Evolutionary conservation across 2,797 vertebrate species (phyloP).

Genomic region (Premnoplex brunnescens): DNA sequence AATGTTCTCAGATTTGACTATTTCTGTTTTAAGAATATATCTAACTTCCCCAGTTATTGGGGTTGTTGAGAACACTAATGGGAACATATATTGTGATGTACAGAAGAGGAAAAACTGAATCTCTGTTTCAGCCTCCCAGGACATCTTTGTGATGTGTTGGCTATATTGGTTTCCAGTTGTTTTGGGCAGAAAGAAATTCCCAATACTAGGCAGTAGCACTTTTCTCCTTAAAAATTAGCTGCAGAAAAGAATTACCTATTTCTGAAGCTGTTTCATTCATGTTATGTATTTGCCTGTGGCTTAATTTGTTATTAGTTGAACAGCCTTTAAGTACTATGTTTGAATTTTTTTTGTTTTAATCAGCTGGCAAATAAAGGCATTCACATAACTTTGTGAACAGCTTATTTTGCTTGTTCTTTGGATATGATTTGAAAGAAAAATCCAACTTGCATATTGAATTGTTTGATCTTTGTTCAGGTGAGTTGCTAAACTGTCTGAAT

Average conservation of each 20-base stretch:
- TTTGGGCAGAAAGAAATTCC: not conserved
- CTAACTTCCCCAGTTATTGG: not conserved
- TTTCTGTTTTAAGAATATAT: not conserved
- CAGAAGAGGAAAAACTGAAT: not conserved
- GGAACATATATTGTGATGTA: not conserved
- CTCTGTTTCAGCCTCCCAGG: not conserved
- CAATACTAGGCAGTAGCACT: not conserved
- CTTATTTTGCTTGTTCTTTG: constrained; percentile 5
- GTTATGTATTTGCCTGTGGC: not conserved
- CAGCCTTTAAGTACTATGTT: not conserved
- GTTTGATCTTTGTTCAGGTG: not conserved
- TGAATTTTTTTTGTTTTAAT: not conserved
- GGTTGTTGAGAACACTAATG: not conserved
- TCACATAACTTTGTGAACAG: not conserved
- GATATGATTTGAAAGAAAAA: not conserved
- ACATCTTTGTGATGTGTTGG: not conserved
- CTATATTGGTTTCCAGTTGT: not conserved
- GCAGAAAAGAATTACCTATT: not conserved
- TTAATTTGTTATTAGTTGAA: not conserved
- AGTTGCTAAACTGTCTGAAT: not conserved
- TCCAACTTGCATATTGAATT: not conserved
- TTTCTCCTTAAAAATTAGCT: not conserved
- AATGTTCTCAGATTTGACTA: not conserved
- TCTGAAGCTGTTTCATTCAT: not conserved
- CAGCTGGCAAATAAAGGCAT: not conserved